Conservation (phyloP, 2,888 invertebrate genomes). For the Chaetoderma sp. region DNA sequence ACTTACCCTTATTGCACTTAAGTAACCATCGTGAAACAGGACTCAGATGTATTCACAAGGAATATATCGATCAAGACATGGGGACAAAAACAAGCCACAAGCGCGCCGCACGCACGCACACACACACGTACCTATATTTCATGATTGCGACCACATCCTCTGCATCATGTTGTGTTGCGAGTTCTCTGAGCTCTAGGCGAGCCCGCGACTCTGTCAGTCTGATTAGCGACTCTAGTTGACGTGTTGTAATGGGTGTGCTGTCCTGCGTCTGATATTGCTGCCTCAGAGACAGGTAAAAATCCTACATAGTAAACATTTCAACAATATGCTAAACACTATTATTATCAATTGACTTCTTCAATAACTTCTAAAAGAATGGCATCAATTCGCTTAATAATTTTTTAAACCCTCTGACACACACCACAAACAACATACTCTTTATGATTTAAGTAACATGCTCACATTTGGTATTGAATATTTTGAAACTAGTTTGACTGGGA, state of each 20-base stretch:
- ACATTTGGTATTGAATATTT: no score
- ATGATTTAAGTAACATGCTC: no score
- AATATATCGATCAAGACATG: not conserved
- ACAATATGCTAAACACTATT: no score
- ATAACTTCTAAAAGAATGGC: no score
- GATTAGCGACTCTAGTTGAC: conserved; percentile 90
- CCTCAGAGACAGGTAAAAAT: conserved; percentile 85
- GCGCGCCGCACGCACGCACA: no score
- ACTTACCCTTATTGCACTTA: not conserved
- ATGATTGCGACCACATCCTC: conserved; percentile 87
- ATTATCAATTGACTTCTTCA: no score
- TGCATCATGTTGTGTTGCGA: conserved; percentile 84
- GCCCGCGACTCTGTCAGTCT: conserved; percentile 87
- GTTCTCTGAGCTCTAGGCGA: conserved; percentile 85
- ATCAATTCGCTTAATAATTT: not conserved
- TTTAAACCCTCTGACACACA: no score
- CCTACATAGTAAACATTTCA: conserved; percentile 75
- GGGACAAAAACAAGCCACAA: no score
- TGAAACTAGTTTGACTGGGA: no score
- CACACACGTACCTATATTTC: conserved; percentile 80
- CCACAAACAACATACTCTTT: no score
- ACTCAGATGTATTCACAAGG: not conserved
- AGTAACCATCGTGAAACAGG: not conserved
- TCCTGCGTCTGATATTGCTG: conserved; percentile 76
- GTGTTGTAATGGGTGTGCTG: conserved; percentile 85